Conservation (phyloP, 2,113 vertebrate genomes). For the Epinephelus lanceolatus region DNA sequence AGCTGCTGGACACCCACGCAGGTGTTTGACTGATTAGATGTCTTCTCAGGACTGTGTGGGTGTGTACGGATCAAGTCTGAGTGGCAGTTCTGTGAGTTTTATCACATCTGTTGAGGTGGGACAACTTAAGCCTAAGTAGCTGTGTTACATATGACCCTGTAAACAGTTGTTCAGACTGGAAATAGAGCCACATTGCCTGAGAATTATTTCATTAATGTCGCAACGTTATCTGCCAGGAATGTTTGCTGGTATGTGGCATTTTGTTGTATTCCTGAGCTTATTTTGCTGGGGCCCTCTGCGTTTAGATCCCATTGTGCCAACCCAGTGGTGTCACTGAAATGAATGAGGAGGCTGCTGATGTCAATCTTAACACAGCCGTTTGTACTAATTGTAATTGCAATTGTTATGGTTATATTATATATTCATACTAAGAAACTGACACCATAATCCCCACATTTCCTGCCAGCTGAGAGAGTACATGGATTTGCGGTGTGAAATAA, state of each 20-base stretch:
- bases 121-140: not conserved
- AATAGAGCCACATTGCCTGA: not conserved
- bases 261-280: too few relatives aligned
- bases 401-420: too few relatives aligned
- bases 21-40: not conserved
- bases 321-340: not conserved
- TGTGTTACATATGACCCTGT: not conserved
- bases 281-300: too few relatives aligned
- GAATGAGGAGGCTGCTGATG: not conserved
- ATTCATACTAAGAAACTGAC: too few relatives aligned
- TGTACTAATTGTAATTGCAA: too few relatives aligned
- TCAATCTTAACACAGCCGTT: not conserved
- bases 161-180: not conserved
- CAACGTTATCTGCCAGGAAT: not conserved
- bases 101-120: not conserved
- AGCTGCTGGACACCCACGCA: conserved; percentile 9
- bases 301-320: not conserved
- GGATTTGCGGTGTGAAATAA: too few relatives aligned
- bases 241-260: too few relatives aligned
- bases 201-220: not conserved
- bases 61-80: not conserved
- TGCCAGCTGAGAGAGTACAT: too few relatives aligned
- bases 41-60: not conserved
- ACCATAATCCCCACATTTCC: too few relatives aligned
- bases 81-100: not conserved